These are phyloP conservation scores for Athene noctua DNA, from an alignment of 2,113 vertebrate genomes.

Conservation along the genomic window DNA sequence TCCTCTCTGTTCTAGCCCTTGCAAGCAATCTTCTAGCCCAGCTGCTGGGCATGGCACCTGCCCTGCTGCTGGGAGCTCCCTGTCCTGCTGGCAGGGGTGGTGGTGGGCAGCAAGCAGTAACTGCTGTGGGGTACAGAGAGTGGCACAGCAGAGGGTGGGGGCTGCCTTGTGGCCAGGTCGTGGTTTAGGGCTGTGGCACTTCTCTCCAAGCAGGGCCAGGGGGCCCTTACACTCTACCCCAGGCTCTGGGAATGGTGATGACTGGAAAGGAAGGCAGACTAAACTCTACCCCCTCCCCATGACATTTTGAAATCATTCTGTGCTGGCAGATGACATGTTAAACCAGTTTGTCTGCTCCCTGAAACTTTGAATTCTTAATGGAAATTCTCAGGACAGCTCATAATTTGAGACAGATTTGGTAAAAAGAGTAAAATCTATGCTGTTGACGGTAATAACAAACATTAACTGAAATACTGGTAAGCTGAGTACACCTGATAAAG, in stretches of 20 bases:
- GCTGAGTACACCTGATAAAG: constrained; percentile 10
- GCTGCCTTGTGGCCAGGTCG: too few species aligned
- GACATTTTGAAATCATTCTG: not conserved
- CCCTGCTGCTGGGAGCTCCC: too few species aligned
- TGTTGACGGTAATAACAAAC: constrained; percentile 1
- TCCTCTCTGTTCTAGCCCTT: too few species aligned
- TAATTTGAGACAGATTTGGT: not conserved
- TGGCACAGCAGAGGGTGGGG: too few species aligned
- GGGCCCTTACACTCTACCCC: too few species aligned
- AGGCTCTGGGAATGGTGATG: not conserved
- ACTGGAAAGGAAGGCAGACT: not conserved
- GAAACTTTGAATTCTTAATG: not conserved
- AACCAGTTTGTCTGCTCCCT: not conserved
- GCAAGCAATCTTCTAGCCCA: too few species aligned
- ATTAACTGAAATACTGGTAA: constrained; percentile 29
- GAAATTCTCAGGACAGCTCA: constrained; percentile 54
- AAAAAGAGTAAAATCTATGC: not conserved
- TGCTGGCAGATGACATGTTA: not conserved
- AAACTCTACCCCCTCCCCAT: not conserved
- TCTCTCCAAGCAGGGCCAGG: too few species aligned
- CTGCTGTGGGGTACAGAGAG: too few species aligned
- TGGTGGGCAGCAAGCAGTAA: too few species aligned
- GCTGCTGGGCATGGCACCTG: too few species aligned
- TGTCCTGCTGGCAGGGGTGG: too few species aligned
- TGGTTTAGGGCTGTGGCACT: too few species aligned